Base-by-base conservation (phyloP, 2,888 invertebrate genomes). In the Cryptocheilus praepositus region DNA sequence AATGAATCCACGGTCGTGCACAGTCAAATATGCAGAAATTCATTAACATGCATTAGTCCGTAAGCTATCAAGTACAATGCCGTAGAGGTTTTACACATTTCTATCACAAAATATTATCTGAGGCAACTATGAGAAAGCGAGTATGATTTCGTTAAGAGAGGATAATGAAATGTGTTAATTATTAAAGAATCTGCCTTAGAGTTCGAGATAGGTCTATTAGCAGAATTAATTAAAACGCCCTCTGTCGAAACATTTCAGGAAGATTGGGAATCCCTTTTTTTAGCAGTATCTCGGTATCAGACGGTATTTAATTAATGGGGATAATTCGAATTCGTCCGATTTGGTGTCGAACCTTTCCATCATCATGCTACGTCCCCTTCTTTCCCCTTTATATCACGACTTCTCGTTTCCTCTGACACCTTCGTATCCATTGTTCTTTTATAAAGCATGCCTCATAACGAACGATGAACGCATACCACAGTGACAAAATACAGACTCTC, bases 241-340 rank as follows among this genome's bases (percentile, higher is more conserved):
- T 73, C 61, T 66, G 52, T 54, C 53, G 68, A 64, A 69, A 67
- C 36, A 62, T 62, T 62, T 59, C 64, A 61, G 18, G 13, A 46
- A 44, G 56, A 64, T 63, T 21, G 53, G 22, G 52, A 71, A 67
- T 67, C 63, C 61, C 54, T 58, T 56, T 61, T n/a, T 54, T 57
- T 52, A 28, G 28, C 44, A 49, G 56, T 45, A 36, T 53, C 58
- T 51, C 51, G 44, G 43, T 62, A 53, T 67, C 62, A 52, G 55
- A 64, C 52, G 77, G 71, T 76, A 77, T 77, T 77, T 74, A 74
- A 77, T 77, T 74, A 77, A 77, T 74, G 67, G 71, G 69, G 69
- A 74, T 72, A 74, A 74, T 74, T 45, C 61, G 74, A 77, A 77
- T 77, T 74, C 67, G 65, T 65, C 60, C 21, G 62, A 62, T 56